Percentiles rank a stretch among this genome's conserved stretches.
Conservation (phyloP, 1,140 invertebrate species). For the Magallana ariakensis region DNA sequence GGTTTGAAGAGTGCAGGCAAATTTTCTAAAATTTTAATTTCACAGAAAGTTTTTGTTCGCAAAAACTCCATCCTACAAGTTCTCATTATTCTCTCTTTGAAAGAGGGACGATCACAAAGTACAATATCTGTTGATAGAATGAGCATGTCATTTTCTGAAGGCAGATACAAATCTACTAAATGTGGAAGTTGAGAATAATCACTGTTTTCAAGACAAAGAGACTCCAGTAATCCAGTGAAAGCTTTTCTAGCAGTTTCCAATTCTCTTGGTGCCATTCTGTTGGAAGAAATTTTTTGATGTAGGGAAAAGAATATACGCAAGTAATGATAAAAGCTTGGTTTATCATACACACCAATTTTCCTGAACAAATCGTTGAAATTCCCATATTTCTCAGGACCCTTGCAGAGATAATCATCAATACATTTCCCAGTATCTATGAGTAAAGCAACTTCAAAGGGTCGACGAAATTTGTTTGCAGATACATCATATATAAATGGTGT, state of each 20-base stretch:
- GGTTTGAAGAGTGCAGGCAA: neutral
- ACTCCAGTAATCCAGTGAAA: neutral
- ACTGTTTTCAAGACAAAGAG: neutral
- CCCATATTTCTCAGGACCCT: neutral
- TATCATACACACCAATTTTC: neutral
- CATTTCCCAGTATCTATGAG: neutral
- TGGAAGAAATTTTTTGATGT: slow-evolving; percentile 2
- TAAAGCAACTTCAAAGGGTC: neutral
- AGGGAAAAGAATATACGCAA: neutral
- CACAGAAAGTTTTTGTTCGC: no score
- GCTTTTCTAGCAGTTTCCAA: neutral
- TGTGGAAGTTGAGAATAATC: neutral
- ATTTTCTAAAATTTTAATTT: neutral
- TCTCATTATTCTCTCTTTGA: neutral
- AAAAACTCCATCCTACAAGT: neutral
- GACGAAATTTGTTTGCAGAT: neutral
- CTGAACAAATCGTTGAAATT: neutral
- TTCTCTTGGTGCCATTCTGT: neutral
- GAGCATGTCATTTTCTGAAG: neutral
- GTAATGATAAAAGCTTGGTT: slow-evolving; percentile 5
- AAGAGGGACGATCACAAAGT: neutral
- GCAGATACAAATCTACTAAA: neutral
- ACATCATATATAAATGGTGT: neutral
- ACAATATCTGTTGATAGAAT: neutral
- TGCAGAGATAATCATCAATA: neutral